phyloP scores from a whole-genome alignment of 1,140 invertebrate species.

The Zaprionus vittiger region DNA sequence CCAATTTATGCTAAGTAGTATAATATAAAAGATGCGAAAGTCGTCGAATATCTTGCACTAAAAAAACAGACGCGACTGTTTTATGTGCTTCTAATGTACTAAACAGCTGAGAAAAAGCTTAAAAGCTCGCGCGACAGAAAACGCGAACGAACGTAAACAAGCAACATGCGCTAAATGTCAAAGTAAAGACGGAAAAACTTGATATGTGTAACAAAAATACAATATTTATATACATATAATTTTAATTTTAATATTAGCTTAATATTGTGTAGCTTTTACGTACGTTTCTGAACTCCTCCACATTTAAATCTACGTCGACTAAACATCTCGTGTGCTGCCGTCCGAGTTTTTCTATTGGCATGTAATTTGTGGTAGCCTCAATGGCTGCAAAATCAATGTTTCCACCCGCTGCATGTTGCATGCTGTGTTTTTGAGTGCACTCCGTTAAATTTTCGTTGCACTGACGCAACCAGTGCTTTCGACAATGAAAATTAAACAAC shows the following conservation, averaged over 20 bases:
- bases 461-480: constrained; percentile 65
- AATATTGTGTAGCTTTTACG: constrained; percentile 30
- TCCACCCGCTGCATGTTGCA: constrained; percentile 38
- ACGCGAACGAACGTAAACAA: constrained; percentile 21
- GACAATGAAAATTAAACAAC: constrained; percentile 64
- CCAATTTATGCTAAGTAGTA: neutral
- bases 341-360: constrained; percentile 49
- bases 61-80: neutral
- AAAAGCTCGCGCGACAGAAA: neutral
- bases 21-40: neutral
- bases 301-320: constrained; percentile 64
- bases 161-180: constrained; percentile 57
- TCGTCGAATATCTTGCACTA: neutral
- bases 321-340: constrained; percentile 39
- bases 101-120: constrained; percentile 65
- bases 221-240: constrained; percentile 7
- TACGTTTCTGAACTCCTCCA: constrained; percentile 59
- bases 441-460: neutral
- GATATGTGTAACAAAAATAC: neutral
- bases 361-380: constrained; percentile 60
- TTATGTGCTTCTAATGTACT: constrained; percentile 45
- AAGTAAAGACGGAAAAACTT: constrained; percentile 24
- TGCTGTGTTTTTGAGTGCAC: constrained; percentile 23
- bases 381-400: constrained; percentile 74
- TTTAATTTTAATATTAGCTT: neutral